Evolutionary conservation across 2,888 invertebrate species (phyloP).

Genomic region (Zaprionus lineosus): DNA sequence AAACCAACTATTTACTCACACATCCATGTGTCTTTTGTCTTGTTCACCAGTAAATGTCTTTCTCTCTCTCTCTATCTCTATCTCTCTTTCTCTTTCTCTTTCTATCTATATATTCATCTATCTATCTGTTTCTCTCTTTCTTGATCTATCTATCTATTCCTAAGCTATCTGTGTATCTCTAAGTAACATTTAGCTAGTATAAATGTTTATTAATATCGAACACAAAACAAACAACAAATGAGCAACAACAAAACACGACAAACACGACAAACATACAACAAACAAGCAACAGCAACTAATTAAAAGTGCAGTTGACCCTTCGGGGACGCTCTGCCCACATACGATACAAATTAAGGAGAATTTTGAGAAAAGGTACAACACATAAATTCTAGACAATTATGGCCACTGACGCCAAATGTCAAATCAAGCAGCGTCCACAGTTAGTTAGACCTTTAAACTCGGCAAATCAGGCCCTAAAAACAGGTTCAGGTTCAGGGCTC

Average conservation of each 20-base stretch:
- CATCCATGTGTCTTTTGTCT: constrained; percentile 83
- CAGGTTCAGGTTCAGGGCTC: constrained; percentile 70
- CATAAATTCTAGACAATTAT: constrained; percentile 79
- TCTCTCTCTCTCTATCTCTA: constrained; percentile 21
- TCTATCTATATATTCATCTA: constrained; percentile 17
- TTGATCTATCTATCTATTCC: constrained; percentile 19
- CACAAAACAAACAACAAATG: constrained; percentile 53
- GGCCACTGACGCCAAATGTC: constrained; percentile 79
- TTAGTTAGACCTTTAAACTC: constrained; percentile 75
- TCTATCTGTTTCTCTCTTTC: constrained; percentile 15
- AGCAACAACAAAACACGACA: constrained; percentile 13
- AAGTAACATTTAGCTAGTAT: constrained; percentile 58
- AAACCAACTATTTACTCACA: constrained; percentile 80
- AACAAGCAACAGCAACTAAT: constrained; percentile 51
- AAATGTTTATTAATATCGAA: constrained; percentile 65
- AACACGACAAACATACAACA: constrained; percentile 9
- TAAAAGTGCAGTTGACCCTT: constrained; percentile 58
- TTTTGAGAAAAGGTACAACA: constrained; percentile 67
- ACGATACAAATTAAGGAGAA: constrained; percentile 65
- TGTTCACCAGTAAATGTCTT: constrained; percentile 80
- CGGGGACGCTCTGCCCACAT: constrained; percentile 51
- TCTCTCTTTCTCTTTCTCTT: constrained; percentile 25
- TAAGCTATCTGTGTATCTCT: constrained; percentile 32
- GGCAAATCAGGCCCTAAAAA: constrained; percentile 72
- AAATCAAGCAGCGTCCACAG: constrained; percentile 73